phyloP scores from a whole-genome alignment of 2,888 invertebrate genomes.

The Eurytoma californica region DNA sequence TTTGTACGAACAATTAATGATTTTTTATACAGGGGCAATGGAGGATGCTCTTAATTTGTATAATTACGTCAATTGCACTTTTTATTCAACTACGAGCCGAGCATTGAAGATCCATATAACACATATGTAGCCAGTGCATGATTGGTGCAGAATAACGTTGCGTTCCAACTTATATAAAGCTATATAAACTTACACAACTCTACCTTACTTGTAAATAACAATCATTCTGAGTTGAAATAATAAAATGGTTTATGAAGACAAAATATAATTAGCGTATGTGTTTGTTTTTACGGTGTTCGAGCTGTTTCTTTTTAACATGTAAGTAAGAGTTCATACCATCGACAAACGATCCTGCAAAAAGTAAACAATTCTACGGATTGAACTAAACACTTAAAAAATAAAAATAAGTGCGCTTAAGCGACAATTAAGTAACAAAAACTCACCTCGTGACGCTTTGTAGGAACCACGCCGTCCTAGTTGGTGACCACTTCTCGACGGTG shows the following conservation, averaged over 20 bases:
- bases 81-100: constrained; percentile 67
- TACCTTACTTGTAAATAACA: constrained; percentile 37
- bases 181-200: constrained; percentile 55
- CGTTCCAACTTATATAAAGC: constrained; percentile 66
- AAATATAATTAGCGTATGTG: constrained; percentile 30
- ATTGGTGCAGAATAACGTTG: constrained; percentile 71
- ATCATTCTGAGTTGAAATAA: constrained; percentile 34
- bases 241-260: constrained; percentile 28
- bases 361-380: constrained; percentile 40
- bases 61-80: constrained; percentile 58
- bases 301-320: constrained; percentile 39
- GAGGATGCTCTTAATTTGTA: constrained; percentile 61
- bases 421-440: constrained; percentile 66
- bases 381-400: constrained; percentile 42
- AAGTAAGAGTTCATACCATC: constrained; percentile 46
- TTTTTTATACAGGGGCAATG: constrained; percentile 47
- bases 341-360: constrained; percentile 49
- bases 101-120: constrained; percentile 62
- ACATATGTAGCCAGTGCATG: constrained; percentile 65
- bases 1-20: constrained; percentile 52
- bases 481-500: constrained; percentile 81
- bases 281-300: constrained; percentile 39
- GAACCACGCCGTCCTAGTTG: constrained; percentile 88
- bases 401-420: constrained; percentile 33
- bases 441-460: constrained; percentile 92